These are phyloP conservation scores for Tympanuchus pallidicinctus DNA, from an alignment of 2,113 vertebrate genomes.

Conservation along the genomic window DNA sequence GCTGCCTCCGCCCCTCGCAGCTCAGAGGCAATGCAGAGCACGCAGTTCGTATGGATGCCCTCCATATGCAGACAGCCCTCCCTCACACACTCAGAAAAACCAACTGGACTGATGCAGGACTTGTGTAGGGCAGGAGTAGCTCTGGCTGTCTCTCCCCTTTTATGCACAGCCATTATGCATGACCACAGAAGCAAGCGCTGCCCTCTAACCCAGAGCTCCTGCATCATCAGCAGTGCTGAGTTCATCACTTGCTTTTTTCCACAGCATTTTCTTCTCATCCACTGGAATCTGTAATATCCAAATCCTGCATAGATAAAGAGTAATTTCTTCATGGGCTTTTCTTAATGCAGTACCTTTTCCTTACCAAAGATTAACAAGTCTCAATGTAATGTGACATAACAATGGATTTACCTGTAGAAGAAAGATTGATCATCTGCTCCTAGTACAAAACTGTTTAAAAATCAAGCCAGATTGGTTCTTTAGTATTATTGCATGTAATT, in stretches of 20 bases:
- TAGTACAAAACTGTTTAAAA: not conserved
- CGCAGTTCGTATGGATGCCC: not conserved
- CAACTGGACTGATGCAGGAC: rapidly evolving
- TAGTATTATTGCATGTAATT: not conserved
- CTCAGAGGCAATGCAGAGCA: not conserved
- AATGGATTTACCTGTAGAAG: not conserved
- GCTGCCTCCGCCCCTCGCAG: not conserved
- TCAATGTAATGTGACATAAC: slow-evolving; percentile 3
- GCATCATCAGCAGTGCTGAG: not conserved
- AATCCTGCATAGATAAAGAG: not conserved
- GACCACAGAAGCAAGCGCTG: not conserved
- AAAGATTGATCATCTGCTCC: not conserved
- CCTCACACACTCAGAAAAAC: not conserved
- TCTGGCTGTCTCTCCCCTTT: not conserved
- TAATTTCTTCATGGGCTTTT: not conserved
- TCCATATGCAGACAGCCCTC: not conserved
- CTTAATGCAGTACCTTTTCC: not conserved
- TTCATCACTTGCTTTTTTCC: not conserved
- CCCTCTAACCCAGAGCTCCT: not conserved
- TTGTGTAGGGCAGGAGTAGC: not conserved
- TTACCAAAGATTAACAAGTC: slow-evolving; percentile 8
- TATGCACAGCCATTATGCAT: rapidly evolving
- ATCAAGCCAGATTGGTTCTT: slow-evolving; percentile 18
- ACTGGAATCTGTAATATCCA: not conserved
- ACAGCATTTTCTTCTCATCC: not conserved